A percentile compares a stretch with the other conserved stretches of the same genome.
These are phyloP conservation scores for Drosophila tanythrix DNA, from an alignment of 2,888 invertebrate species.

Conservation along the genomic window DNA sequence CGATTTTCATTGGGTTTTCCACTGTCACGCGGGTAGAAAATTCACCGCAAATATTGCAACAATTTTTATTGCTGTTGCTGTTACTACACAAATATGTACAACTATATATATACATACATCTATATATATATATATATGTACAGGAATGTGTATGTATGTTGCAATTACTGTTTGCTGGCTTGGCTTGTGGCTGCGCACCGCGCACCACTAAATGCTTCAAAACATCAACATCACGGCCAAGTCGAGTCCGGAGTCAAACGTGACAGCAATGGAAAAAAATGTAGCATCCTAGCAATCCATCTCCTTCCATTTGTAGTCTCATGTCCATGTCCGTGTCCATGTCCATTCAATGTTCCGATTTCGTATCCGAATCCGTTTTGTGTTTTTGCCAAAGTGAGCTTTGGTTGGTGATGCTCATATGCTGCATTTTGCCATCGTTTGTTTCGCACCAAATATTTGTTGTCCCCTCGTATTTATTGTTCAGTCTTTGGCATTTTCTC, in stretches of 20 bases:
- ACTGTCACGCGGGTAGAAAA: slow-evolving; percentile 25
- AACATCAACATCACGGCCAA: slow-evolving; percentile 43
- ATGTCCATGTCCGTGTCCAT: slow-evolving; percentile 19
- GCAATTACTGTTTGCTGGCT: slow-evolving; percentile 38
- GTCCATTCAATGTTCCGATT: slow-evolving; percentile 44
- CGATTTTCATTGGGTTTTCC: not conserved
- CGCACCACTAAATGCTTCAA: slow-evolving; percentile 48
- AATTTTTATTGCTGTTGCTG: slow-evolving; percentile 30
- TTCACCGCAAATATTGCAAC: slow-evolving; percentile 53
- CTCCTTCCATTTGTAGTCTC: not conserved
- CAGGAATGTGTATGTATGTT: slow-evolving; percentile 7
- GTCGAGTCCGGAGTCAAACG: slow-evolving; percentile 17
- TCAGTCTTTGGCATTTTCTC: slow-evolving; percentile 3
- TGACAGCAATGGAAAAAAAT: not conserved
- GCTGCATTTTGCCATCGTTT: slow-evolving; percentile 49
- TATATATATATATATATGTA: not conserved
- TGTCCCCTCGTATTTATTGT: slow-evolving; percentile 60
- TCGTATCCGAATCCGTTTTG: slow-evolving; percentile 33
- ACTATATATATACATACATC: not conserved
- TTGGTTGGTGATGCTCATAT: slow-evolving; percentile 20
- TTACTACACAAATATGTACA: not conserved
- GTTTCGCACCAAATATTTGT: slow-evolving; percentile 50
- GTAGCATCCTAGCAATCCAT: slow-evolving; percentile 3
- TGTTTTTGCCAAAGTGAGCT: slow-evolving; percentile 41
- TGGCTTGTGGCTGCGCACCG: slow-evolving; percentile 19